Conservation (phyloP, 2,888 invertebrate genomes). For the Electrophaes corylata region DNA sequence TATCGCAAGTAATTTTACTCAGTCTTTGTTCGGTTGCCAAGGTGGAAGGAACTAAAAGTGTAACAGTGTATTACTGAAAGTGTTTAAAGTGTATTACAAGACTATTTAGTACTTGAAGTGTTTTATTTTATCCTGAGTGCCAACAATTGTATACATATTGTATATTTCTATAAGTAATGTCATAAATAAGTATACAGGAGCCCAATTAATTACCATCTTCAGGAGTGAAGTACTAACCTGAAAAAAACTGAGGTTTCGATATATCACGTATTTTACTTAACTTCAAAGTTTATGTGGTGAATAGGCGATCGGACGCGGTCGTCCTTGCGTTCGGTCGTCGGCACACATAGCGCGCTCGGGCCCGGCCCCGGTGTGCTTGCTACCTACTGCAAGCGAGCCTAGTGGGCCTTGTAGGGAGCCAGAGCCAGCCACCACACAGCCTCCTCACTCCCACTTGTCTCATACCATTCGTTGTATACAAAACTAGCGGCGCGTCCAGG, state of each 20-base stretch:
- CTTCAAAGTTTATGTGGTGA: constrained; percentile 13
- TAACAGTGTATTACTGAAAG: too few relatives aligned
- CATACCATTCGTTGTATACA: not conserved
- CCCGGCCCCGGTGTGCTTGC: not conserved
- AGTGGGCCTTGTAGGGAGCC: constrained; percentile 12
- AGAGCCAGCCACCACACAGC: constrained; percentile 12
- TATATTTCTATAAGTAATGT: too few relatives aligned
- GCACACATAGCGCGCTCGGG: constrained; percentile 43
- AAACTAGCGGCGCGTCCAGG: not conserved
- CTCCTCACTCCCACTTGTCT: constrained; percentile 13
- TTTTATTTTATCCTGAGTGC: too few relatives aligned
- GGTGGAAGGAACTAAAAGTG: too few relatives aligned
- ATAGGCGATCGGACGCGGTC: constrained; percentile 20
- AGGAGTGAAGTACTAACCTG: too few relatives aligned
- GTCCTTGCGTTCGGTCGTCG: constrained; percentile 53
- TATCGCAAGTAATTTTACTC: too few relatives aligned
- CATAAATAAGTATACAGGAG: too few relatives aligned
- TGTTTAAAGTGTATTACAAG: too few relatives aligned
- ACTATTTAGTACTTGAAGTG: too few relatives aligned
- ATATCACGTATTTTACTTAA: not conserved
- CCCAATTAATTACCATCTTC: too few relatives aligned
- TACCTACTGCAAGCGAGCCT: constrained; percentile 11
- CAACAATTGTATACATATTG: too few relatives aligned
- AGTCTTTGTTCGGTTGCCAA: too few relatives aligned
- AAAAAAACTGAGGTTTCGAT: not conserved